These are phyloP conservation scores for Cephalopterus ornatus DNA, from an alignment of 2,113 vertebrate species.

Conservation along the genomic window DNA sequence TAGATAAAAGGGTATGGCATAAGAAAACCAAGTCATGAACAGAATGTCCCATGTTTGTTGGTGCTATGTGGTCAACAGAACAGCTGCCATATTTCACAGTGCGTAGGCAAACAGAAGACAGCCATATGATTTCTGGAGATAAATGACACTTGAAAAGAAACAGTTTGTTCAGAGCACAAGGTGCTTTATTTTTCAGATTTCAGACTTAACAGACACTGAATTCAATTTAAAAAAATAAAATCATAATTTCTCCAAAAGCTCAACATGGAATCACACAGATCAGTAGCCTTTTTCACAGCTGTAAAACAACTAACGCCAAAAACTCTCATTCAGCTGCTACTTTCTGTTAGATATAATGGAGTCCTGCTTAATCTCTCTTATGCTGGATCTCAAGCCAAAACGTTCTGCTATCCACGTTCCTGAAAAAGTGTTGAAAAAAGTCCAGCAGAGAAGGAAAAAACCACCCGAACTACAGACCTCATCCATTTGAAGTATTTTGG, in stretches of 20 bases:
- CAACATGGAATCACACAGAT: neutral
- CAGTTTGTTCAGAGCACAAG: neutral
- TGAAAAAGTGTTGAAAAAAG: neutral
- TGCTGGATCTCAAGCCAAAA: neutral
- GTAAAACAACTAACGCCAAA: neutral
- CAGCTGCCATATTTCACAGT: neutral
- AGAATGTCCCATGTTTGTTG: neutral
- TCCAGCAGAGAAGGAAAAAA: neutral
- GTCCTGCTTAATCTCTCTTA: neutral
- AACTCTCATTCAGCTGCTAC: neutral
- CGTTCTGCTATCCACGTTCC: neutral
- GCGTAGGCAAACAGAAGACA: neutral
- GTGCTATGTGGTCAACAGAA: neutral
- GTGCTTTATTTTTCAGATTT: neutral
- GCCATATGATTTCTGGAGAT: neutral
- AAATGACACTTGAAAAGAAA: neutral
- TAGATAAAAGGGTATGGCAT: neutral
- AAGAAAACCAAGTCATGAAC: neutral
- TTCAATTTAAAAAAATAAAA: neutral
- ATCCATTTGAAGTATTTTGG: neutral
- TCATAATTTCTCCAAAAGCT: neutral
- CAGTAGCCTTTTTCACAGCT: neutral
- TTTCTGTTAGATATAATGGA: neutral
- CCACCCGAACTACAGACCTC: fast-evolving
- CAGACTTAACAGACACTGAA: neutral